Percentiles rank a stretch among this genome's conserved stretches.
Conservation (phyloP, 2,113 vertebrate species). For the Podarcis cretensis region DNA sequence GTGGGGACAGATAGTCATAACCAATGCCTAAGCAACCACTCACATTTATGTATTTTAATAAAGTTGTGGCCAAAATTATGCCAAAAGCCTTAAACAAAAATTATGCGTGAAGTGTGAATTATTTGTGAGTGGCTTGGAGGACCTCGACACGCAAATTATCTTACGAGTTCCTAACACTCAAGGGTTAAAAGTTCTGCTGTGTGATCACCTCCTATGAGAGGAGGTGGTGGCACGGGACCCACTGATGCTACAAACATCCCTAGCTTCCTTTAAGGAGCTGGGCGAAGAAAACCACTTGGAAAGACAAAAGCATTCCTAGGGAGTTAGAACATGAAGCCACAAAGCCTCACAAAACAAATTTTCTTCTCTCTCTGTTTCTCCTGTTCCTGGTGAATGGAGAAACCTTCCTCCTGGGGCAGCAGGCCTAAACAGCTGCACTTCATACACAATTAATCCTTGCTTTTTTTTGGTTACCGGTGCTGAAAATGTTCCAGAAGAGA, state of each 20-base stretch:
- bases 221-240: background rate
- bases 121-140: no score
- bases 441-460: constrained; percentile 23
- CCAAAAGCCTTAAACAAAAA: no score
- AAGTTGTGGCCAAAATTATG: no score
- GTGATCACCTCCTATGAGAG: background rate
- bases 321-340: constrained; percentile 8
- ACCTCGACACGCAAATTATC: background rate
- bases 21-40: no score
- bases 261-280: constrained; percentile 5
- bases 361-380: background rate
- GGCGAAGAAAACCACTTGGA: background rate
- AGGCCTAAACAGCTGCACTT: background rate
- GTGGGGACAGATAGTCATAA: no score
- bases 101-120: no score
- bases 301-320: constrained; percentile 37
- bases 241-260: constrained; percentile 16
- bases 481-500: background rate
- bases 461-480: background rate
- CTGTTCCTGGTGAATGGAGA: constrained; percentile 25
- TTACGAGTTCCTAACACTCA: background rate
- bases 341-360: constrained; percentile 14
- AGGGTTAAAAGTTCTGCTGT: background rate
- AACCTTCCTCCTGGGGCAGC: background rate
- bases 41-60: no score